Evolutionary conservation across 2,888 invertebrate genomes (phyloP), one percentile per base, ranked within the genome.

Genomic region (Phoenoteleia sp.): DNA sequence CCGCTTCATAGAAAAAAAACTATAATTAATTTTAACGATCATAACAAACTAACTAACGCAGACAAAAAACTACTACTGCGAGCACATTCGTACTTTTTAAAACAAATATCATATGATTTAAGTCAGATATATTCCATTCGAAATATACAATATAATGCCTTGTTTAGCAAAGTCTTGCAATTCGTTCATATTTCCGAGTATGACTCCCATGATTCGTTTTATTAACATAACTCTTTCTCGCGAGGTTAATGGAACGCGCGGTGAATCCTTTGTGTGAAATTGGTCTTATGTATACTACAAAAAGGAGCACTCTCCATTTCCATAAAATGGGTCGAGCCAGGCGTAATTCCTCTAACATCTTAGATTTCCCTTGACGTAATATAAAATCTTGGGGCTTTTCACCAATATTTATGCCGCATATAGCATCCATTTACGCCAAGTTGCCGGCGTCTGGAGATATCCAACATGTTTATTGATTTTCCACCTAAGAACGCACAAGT

Each of bases 291-390:
- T 56, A 27, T 56, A 56, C 54, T 36, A 54, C 69, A 56, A 45
- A 71, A 71, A 56, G 19, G 56, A 56, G 58, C 47, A 21, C 27
- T 45, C 47, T 19, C 19, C 33, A 49, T 66, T 66, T 45, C 17
- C 49, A 66, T 33, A 66, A 64, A 49, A 62, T 58, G 29, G 62
- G 74, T 62, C 45, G 56, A 52, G 66, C 15, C 42, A 17, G 7
- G 56, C 54, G 54, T 75, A 75, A 75, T 64, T 75, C 75, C 33
- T 45, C 33, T 21, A 75, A 54, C 64, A 75, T 66, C 66, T 56
- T 42, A 75, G 64, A 75, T 75, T 75, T 75, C 64, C 66, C 75
- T 64, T 75, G 64, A 75, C 75, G 33, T 64, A 33, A 13, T 66
- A 64, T 64, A 64, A 75, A 75, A 66, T 75, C 64, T 64, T 64